Evolutionary conservation across 2,888 invertebrate species (phyloP).

Genomic region (Noctuana brunneofusca): DNA sequence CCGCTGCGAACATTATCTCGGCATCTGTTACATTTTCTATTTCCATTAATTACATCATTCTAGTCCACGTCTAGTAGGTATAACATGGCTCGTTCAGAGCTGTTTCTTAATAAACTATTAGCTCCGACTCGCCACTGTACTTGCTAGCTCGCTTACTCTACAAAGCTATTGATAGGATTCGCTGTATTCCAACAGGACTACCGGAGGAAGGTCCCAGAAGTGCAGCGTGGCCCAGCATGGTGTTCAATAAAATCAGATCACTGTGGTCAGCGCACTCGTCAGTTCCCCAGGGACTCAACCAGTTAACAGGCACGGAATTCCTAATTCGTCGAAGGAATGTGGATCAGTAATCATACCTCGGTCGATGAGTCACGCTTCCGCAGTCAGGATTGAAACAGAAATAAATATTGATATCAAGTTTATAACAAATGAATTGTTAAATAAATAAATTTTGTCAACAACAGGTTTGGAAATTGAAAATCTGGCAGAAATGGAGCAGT

Average conservation of each 20-base stretch:
- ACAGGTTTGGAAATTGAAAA: not conserved
- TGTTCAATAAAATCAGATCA: slow-evolving; percentile 94
- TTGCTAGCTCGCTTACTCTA: slow-evolving; percentile 57
- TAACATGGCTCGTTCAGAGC: slow-evolving; percentile 55
- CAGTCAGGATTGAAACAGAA: not conserved
- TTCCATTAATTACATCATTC: slow-evolving; percentile 77
- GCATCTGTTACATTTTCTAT: slow-evolving; percentile 75
- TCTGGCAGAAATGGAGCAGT: not conserved
- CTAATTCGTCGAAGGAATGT: slow-evolving; percentile 57
- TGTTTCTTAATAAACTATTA: slow-evolving; percentile 72
- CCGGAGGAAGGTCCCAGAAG: slow-evolving; percentile 76
- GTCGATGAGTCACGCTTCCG: slow-evolving; percentile 1
- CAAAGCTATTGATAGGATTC: slow-evolving; percentile 41
- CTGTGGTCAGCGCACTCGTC: slow-evolving; percentile 91
- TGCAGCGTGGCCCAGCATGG: slow-evolving; percentile 88
- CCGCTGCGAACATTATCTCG: slow-evolving; percentile 70
- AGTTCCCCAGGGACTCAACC: slow-evolving; percentile 91
- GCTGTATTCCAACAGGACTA: slow-evolving; percentile 62
- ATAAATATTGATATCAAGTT: not conserved
- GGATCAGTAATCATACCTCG: slow-evolving; percentile 48
- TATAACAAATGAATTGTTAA: not conserved
- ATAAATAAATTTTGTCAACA: not conserved
- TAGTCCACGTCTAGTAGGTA: slow-evolving; percentile 63
- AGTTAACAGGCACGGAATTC: slow-evolving; percentile 85
- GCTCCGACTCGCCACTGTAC: slow-evolving; percentile 63